Conservation (phyloP, 2,888 invertebrate genomes). For the Volucella inanis region DNA sequence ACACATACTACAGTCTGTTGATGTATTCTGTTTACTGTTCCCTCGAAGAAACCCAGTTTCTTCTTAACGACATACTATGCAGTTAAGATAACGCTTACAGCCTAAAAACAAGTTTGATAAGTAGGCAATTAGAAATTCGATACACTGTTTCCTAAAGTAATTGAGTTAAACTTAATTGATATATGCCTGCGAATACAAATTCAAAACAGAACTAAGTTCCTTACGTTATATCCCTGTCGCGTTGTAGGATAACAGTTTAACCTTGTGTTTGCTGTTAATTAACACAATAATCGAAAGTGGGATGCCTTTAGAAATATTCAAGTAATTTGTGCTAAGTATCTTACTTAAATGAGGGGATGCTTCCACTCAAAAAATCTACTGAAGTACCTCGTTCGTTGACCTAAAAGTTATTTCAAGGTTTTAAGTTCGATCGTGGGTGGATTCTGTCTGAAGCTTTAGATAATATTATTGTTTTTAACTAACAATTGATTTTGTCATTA, state of each 20-base stretch:
- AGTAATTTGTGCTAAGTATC: constrained; percentile 29
- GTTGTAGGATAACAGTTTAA: constrained; percentile 18
- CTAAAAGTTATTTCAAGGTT: constrained; percentile 19
- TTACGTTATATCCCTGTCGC: no score
- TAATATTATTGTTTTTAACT: background rate
- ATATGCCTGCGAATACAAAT: background rate
- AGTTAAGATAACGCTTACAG: constrained; percentile 3
- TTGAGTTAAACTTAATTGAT: background rate
- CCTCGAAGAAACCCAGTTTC: constrained; percentile 3
- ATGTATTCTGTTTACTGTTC: background rate
- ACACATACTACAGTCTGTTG: background rate
- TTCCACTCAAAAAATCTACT: constrained; percentile 23
- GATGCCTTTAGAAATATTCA: background rate
- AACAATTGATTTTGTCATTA: no score
- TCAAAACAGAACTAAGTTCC: no score
- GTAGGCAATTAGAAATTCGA: constrained; percentile 29
- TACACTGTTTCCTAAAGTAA: background rate
- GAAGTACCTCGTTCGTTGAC: constrained; percentile 42
- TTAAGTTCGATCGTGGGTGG: constrained; percentile 20
- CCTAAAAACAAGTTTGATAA: constrained; percentile 15
- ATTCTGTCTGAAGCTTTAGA: background rate
- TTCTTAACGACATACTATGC: background rate
- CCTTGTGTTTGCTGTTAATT: constrained; percentile 35
- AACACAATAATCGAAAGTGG: constrained; percentile 30
- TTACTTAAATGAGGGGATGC: constrained; percentile 31